Evolutionary conservation across 2,888 invertebrate genomes (phyloP).

Genomic region (Isotomurus palustris): DNA sequence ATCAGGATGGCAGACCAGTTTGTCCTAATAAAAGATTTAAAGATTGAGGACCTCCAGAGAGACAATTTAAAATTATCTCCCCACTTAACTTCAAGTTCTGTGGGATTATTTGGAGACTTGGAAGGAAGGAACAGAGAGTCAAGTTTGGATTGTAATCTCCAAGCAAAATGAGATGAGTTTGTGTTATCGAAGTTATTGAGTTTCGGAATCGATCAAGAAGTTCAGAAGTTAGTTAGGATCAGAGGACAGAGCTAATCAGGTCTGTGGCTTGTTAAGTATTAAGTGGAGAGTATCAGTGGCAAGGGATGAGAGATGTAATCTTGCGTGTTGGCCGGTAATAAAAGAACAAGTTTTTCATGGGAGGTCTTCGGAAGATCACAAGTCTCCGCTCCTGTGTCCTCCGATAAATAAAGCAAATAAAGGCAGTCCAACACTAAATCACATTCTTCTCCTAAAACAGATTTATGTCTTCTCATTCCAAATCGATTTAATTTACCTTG

Average conservation of each 20-base stretch:
- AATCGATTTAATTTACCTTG: not conserved
- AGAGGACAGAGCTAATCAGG: not conserved
- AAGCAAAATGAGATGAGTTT: too few species aligned
- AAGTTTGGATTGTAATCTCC: too few species aligned
- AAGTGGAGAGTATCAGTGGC: not conserved
- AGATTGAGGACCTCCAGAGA: too few species aligned
- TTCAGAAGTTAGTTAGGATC: not conserved
- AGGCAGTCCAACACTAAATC: not conserved
- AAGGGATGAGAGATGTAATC: slow-evolving; percentile 30
- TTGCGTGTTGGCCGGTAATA: slow-evolving; percentile 42
- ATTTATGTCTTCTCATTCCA: too few species aligned
- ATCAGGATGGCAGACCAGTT: too few species aligned
- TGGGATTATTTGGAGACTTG: too few species aligned
- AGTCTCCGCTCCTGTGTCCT: slow-evolving; percentile 9
- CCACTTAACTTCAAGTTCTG: too few species aligned
- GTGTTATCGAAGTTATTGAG: too few species aligned
- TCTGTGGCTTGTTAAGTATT: not conserved
- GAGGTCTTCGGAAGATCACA: slow-evolving; percentile 30
- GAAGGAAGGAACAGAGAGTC: too few species aligned
- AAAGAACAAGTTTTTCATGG: slow-evolving; percentile 42
- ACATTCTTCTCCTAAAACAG: not conserved
- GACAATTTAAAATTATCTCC: too few species aligned
- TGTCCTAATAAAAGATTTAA: too few species aligned
- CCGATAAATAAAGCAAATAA: not conserved
- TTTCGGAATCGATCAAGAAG: too few species aligned